phyloP scores from a whole-genome alignment of 2,888 invertebrate species.

The Eueremaeus valkanovi region DNA sequence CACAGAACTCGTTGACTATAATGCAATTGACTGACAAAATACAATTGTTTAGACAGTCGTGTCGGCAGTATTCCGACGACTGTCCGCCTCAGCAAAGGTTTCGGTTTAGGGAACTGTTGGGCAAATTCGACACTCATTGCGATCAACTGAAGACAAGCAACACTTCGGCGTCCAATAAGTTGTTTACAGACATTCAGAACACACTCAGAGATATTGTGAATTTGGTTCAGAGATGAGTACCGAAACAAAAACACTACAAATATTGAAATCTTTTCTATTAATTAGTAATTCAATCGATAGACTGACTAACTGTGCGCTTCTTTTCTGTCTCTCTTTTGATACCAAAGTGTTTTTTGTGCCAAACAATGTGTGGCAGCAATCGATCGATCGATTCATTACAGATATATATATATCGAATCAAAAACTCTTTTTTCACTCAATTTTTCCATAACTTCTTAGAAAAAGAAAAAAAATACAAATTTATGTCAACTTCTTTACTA shows the following conservation, averaged over 20 bases:
- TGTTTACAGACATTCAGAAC: constrained; percentile 68
- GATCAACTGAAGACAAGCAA: constrained; percentile 59
- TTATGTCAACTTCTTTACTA: too few relatives aligned
- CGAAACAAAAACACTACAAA: background rate
- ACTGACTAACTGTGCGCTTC: too few relatives aligned
- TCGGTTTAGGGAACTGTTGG: constrained; percentile 72
- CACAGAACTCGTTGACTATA: constrained; percentile 61
- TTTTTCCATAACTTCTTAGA: too few relatives aligned
- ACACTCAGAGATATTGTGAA: constrained; percentile 69
- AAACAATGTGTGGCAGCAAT: background rate
- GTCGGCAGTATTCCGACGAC: constrained; percentile 75
- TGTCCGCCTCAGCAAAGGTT: constrained; percentile 82
- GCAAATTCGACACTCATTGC: constrained; percentile 66
- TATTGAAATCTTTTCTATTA: too few relatives aligned
- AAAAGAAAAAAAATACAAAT: too few relatives aligned
- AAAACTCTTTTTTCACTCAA: too few relatives aligned
- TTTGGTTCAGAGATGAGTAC: constrained; percentile 63
- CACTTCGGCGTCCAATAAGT: constrained; percentile 64
- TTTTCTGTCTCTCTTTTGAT: background rate
- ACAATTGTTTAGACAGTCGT: constrained; percentile 74
- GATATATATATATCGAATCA: too few relatives aligned
- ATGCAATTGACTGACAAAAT: constrained; percentile 72
- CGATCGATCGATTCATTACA: background rate
- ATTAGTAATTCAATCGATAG: too few relatives aligned
- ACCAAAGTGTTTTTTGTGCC: background rate